Evolutionary conservation across 2,888 invertebrate genomes (phyloP).

Genomic region (Ochropacha duplaris): DNA sequence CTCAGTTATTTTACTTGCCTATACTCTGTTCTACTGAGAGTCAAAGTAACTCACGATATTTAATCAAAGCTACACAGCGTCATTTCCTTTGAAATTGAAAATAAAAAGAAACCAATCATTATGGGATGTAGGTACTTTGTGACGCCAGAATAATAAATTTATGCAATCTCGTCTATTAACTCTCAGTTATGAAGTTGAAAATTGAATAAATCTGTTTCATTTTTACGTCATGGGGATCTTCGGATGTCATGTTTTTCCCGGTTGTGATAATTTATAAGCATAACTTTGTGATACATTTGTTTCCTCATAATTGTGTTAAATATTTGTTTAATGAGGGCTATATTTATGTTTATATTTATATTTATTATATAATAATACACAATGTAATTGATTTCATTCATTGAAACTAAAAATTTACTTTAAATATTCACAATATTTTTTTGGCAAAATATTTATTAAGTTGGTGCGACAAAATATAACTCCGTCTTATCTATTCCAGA

Average conservation of each 20-base stretch:
- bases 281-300: not conserved
- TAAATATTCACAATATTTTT: too few species aligned
- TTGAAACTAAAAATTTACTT: not conserved
- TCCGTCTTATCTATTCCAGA: slow-evolving; percentile 17
- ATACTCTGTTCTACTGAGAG: too few species aligned
- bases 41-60: too few species aligned
- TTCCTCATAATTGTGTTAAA: not conserved
- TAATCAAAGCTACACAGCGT: too few species aligned
- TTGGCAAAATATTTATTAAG: not conserved
- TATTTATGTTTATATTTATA: not conserved
- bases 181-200: too few species aligned
- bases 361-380: not conserved
- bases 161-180: not conserved
- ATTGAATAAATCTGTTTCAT: not conserved
- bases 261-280: not conserved
- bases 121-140: too few species aligned
- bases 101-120: too few species aligned
- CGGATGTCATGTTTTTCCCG: not conserved
- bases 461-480: not conserved
- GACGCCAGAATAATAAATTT: too few species aligned
- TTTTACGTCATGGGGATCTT: not conserved
- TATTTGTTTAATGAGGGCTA: not conserved
- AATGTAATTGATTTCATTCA: too few species aligned
- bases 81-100: too few species aligned
- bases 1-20: too few species aligned